phyloP scores from a whole-genome alignment of 2,888 invertebrate species.

The Villa cingulata region DNA sequence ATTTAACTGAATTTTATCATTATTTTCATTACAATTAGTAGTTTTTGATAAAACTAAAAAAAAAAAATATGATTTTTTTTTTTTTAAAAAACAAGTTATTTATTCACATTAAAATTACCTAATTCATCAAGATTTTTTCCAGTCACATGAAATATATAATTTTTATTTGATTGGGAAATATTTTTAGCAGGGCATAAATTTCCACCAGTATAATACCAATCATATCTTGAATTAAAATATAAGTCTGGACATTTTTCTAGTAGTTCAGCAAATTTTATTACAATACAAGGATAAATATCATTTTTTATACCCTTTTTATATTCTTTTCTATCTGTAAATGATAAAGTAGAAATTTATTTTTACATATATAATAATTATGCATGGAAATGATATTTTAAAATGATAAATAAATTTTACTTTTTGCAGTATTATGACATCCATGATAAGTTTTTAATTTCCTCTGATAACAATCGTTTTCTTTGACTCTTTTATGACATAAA shows the following conservation, averaged over 20 bases:
- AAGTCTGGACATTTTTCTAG: constrained; percentile 20
- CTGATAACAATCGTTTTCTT: constrained; percentile 10
- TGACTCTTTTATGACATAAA: constrained; percentile 17
- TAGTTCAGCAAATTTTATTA: constrained; percentile 17
- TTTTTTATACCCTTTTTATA: constrained; percentile 15
- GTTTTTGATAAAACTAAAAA: constrained; percentile 1
- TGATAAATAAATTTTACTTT: constrained; percentile 12
- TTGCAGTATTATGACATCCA: constrained; percentile 11
- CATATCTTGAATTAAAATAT: constrained; percentile 26
- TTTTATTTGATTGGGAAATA: background rate
- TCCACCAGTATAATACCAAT: constrained; percentile 32
- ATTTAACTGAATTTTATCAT: background rate
- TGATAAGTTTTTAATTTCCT: constrained; percentile 8
- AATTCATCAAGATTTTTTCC: constrained; percentile 1
- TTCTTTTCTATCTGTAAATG: constrained; percentile 14
- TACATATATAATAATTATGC: background rate
- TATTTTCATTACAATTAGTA: background rate
- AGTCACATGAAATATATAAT: background rate
- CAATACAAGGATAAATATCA: constrained; percentile 13
- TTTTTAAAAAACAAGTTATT: background rate
- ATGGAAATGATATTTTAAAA: background rate
- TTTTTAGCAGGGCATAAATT: constrained; percentile 18
- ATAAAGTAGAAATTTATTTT: background rate
- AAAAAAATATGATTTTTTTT: background rate
- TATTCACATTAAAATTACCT: background rate